phyloP scores from a whole-genome alignment of 2,113 vertebrate species.

The Ibidorhyncha struthersii region DNA sequence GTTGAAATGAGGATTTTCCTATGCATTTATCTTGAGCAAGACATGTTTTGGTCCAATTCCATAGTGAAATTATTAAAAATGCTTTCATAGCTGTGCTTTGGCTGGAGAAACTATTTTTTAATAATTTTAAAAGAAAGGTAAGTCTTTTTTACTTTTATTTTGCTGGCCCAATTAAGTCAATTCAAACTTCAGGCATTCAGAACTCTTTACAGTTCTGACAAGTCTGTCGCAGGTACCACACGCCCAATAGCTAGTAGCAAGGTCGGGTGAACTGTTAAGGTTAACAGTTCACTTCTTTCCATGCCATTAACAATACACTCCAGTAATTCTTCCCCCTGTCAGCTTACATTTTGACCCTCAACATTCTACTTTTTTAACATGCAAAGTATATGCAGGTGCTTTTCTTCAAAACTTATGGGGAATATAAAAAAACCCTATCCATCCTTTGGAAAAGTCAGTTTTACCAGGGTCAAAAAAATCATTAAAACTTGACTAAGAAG shows the following conservation, averaged over 20 bases:
- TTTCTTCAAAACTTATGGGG: not conserved
- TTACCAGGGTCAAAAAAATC: not conserved
- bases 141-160: not conserved
- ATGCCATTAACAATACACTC: not conserved
- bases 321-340: not conserved
- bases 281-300: not conserved
- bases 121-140: not conserved
- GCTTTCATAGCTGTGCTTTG: not conserved
- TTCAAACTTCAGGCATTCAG: not conserved
- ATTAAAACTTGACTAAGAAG: not conserved
- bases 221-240: not conserved
- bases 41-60: not conserved
- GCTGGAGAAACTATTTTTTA: not conserved
- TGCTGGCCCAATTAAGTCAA: not conserved
- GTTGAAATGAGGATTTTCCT: not conserved
- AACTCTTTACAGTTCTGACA: not conserved
- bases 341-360: not conserved
- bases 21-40: not conserved
- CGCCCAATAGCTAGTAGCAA: not conserved
- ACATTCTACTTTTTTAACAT: not conserved
- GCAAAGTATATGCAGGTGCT: not conserved
- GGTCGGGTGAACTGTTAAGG: not conserved
- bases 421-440: fast-evolving
- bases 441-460: not conserved
- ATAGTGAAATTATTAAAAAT: not conserved